Conservation (phyloP, 23 tunicate species). For the Phallusia fumigata region DNA sequence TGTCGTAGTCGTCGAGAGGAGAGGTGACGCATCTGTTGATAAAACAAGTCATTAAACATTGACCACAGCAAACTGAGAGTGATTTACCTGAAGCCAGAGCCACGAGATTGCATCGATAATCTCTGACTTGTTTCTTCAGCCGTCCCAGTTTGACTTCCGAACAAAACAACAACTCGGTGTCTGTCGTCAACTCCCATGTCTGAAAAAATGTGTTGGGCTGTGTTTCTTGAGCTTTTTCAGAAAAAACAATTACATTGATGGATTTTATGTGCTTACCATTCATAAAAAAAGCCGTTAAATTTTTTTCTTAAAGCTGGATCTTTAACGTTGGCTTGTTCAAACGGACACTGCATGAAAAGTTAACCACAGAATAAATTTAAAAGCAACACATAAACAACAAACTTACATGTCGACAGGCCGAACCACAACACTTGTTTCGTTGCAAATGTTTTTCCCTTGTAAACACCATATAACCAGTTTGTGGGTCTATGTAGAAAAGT, state of each 20-base stretch:
- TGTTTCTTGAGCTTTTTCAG: too few relatives aligned
- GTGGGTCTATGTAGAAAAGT: conserved; percentile 76
- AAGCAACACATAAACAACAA: background rate
- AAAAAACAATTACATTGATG: too few relatives aligned
- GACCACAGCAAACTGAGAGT: background rate
- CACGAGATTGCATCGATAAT: conserved; percentile 66
- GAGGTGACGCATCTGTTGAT: conserved; percentile 32
- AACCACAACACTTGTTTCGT: conserved; percentile 89
- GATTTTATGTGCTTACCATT: conserved; percentile 12
- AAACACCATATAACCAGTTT: conserved; percentile 55
- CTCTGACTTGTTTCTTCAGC: conserved; percentile 78
- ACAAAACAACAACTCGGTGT: conserved; percentile 53
- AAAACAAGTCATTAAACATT: background rate
- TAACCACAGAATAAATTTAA: too few relatives aligned
- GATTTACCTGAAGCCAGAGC: conserved; percentile 57
- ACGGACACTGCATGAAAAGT: conserved; percentile 91
- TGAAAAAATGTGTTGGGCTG: too few relatives aligned
- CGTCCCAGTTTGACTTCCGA: conserved; percentile 95
- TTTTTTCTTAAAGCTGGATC: conserved; percentile 39
- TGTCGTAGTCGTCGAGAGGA: conserved; percentile 68
- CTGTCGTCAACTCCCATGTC: background rate
- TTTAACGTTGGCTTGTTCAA: conserved; percentile 63
- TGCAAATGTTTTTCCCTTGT: conserved; percentile 59
- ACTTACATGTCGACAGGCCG: conserved; percentile 94
- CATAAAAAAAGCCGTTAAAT: conserved; percentile 78